Evolutionary conservation across 2,797 vertebrate species (phyloP), one percentile per base, ranked within the genome.

Genomic region (Pseudomugil tenellus): DNA sequence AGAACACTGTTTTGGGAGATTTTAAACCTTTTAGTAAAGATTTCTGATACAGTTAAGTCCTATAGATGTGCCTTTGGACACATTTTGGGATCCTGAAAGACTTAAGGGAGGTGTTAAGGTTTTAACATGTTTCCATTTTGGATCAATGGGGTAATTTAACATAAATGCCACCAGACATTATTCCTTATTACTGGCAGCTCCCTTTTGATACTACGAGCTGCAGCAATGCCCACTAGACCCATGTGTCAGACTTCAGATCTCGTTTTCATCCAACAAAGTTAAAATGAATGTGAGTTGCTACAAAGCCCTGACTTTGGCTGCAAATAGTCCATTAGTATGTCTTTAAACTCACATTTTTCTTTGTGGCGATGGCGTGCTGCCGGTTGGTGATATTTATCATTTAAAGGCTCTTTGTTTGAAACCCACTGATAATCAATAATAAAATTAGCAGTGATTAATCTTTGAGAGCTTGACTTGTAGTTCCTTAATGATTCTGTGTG

Each of bases 361-460:
- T 62, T 58, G 51, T 58, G 48, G 3, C 62, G 67, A 58, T 58
- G 51, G 52, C 10, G 28, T 39, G 51, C 49, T 69, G 70, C 77
- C 65, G 68, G 56, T 35, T 60, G 46, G 70, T 70, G 48, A 21
- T 60, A 87, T 92, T 70, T 81, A 28, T 92, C 92, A 92, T 94
- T 94, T 72, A 93, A 67, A 86, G 60, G 64, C 78, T 80, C 63
- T 87, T 89, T 86, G 66, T 84, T 84, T 79, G 84, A 90, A 87
- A 89, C 87, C 89, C 85, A 76, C 79, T 79, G 70, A 77, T 71
- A 81, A 89, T 94, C 81, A 89, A 93, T 93, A 91, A 92, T 90
- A 77, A 76, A 93, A 67, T 81, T 72, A 79, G 32, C 25, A 58
- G 77, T 87, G 77, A 93, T 94, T 93, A 85, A 90, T 91, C 79